Conservation (phyloP, 2,797 vertebrate species). For the Streptopelia turtur region DNA sequence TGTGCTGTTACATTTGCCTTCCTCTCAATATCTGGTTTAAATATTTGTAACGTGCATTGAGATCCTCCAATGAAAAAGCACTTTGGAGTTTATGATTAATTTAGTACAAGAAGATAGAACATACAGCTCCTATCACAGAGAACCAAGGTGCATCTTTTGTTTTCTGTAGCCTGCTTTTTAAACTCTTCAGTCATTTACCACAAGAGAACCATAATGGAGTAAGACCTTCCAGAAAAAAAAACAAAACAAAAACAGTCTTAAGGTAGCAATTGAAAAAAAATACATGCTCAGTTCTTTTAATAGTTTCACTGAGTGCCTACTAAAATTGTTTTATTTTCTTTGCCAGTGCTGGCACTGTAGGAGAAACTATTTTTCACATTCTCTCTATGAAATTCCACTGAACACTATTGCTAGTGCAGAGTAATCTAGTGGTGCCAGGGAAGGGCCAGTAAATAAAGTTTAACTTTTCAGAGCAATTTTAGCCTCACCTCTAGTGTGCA, state of each 20-base stretch:
- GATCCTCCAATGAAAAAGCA: neutral
- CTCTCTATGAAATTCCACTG: neutral
- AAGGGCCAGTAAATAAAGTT: neutral
- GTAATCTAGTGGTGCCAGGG: neutral
- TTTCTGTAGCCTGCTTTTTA: conserved; percentile 1
- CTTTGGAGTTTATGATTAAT: conserved; percentile 4
- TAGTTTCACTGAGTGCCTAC: neutral
- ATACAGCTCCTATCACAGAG: neutral
- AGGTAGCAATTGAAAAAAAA: neutral
- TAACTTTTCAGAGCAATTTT: neutral
- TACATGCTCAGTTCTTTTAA: neutral
- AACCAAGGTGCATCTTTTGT: neutral
- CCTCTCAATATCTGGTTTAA: neutral
- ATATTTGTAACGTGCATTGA: neutral
- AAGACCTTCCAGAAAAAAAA: neutral
- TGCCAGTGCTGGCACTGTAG: neutral
- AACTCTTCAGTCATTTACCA: conserved; percentile 23
- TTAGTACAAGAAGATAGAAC: conserved; percentile 30
- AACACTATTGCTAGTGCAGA: neutral
- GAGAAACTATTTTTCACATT: neutral
- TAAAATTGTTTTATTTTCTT: conserved; percentile 18
- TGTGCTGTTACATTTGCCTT: neutral
- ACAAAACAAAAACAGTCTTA: neutral
- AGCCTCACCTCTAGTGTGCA: neutral
- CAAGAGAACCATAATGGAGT: neutral